Base-by-base conservation (phyloP, 2,888 invertebrate species). In the Criorhina ranunculi region DNA sequence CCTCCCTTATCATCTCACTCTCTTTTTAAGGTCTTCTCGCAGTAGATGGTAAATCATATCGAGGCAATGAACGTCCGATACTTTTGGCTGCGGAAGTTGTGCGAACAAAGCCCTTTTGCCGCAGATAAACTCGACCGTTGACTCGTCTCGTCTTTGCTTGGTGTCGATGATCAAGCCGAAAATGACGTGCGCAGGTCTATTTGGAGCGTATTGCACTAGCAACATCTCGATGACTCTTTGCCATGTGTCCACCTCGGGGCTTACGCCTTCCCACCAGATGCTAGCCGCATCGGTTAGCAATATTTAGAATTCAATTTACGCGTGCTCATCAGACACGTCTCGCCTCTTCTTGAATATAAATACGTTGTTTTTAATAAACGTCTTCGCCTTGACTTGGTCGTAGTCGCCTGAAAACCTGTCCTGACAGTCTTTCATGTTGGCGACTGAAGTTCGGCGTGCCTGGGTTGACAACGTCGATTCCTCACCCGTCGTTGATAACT, bases 321-420 rank as follows among this genome's bases (percentile, higher is more conserved):
- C 24, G 24, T 24, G 2, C 24, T 24, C 24, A 24, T 24, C 24
- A 3, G 24, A 24, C 2, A 24, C 24, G 2, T 4, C 24, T 40
- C 57, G 57, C 24, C 40, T 17, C 11, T 59, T 59, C 24, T 59
- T 59, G 7, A 24, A 59, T 11, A 59, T 59, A 3, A 24, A n/a
- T 6, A 59, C 40, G 7, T 40, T 59, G 7, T 40, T 59, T 24
- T 19, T 40, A 0, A 59, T 40, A 7, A 59, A 59, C 5, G 40
- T 17, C 0, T 57, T 57, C 3, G 15, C 5, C 9, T 40, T 11
- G 1, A 17, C 40, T n/a, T 11, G 4, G 15, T 37, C 40, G n/a
- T 59, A 59, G 19, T 37, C 24, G 1, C 40, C 57, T 7, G 40
- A 6, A 40, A 40, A 59, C 11, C 37, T 9, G 15, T 59, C 57